Conservation (phyloP, 2,113 vertebrate genomes). For the Lynx canadensis region DNA sequence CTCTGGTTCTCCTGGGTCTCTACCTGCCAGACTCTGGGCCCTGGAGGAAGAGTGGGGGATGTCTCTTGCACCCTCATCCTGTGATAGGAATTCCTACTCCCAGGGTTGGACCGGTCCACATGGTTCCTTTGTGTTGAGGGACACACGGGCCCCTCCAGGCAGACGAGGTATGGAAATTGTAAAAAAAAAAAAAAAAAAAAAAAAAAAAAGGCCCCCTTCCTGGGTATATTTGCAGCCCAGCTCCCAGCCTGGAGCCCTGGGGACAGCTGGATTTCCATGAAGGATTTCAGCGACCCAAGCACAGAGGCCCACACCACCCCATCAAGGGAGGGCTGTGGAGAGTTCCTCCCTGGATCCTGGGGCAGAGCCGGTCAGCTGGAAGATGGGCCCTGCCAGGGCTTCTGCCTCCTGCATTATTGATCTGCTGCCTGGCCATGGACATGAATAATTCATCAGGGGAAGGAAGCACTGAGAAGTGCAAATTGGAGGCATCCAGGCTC, state of each 20-base stretch:
- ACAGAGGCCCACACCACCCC: not conserved
- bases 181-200: too few species aligned
- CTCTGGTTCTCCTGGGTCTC: not conserved
- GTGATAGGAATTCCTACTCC: not conserved
- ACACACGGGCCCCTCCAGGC: too few species aligned
- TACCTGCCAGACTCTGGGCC: not conserved
- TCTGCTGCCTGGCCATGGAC: constrained; percentile 73
- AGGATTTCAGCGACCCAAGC: not conserved
- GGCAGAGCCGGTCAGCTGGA: constrained; percentile 47
- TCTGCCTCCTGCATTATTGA: constrained; percentile 87
- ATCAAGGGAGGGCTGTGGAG: not conserved
- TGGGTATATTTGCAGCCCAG: not conserved
- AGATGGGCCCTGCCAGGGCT: constrained; percentile 66
- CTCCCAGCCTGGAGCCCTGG: not conserved
- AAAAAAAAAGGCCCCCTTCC: not conserved
- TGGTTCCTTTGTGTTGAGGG: not conserved
- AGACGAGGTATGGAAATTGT: not conserved
- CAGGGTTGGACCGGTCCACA: accelerated
- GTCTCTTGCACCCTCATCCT: not conserved
- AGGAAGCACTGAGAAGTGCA: constrained; percentile 78
- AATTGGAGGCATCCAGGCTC: constrained; percentile 40
- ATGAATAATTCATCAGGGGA: constrained; percentile 85
- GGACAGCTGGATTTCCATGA: not conserved
- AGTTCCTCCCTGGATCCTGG: not conserved
- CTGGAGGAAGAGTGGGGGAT: not conserved